Conservation (phyloP, 2,888 invertebrate species). For the Conus canariensis region DNA sequence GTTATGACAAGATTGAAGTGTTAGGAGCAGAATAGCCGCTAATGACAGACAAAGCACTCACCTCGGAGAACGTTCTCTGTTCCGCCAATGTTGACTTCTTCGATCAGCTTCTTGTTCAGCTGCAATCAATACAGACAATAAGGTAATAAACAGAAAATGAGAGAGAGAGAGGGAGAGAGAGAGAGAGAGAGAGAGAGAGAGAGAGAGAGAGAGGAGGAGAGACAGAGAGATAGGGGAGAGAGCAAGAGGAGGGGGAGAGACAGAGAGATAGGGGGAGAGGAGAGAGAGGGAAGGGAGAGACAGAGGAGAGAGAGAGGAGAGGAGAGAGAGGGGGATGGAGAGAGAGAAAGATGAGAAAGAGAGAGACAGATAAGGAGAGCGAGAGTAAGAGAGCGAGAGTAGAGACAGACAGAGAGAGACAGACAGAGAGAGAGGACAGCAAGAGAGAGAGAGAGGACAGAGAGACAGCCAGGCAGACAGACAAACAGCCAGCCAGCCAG, state of each 20-base stretch:
- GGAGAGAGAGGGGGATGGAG: background rate
- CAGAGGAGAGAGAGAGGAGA: background rate
- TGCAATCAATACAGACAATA: conserved; percentile 58
- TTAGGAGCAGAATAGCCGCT: too few species aligned
- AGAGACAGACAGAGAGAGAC: too few species aligned
- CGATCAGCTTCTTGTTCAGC: conserved; percentile 76
- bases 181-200: background rate
- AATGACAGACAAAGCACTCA: conserved; percentile 47
- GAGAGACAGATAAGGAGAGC: background rate
- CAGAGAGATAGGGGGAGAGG: background rate
- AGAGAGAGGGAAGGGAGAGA: background rate
- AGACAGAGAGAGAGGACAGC: too few species aligned
- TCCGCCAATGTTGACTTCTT: conserved; percentile 79
- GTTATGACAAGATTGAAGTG: too few species aligned
- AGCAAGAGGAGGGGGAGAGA: background rate
- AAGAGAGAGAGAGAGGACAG: too few species aligned
- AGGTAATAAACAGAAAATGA: background rate
- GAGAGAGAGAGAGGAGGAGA: background rate
- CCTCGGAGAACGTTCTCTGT: conserved; percentile 78
- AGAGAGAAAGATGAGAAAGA: background rate
- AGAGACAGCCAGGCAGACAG: too few species aligned
- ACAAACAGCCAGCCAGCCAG: too few species aligned
- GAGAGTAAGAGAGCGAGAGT: too few species aligned
- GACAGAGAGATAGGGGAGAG: background rate
- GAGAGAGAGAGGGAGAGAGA: background rate